Evolutionary conservation across 2,888 invertebrate species (phyloP).

Genomic region (Geotrupes spiniger): DNA sequence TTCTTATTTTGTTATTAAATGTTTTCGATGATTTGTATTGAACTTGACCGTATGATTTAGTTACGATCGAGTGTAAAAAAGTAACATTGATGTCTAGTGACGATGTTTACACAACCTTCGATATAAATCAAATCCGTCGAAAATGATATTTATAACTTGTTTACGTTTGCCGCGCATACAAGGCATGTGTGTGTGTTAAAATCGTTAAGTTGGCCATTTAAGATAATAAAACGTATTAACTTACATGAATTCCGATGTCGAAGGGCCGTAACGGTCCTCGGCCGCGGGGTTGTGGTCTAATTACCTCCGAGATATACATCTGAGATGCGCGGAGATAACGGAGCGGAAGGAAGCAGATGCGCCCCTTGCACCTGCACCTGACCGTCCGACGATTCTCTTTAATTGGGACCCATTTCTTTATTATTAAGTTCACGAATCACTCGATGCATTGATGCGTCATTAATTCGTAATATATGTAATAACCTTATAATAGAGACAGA

Average conservation of each 20-base stretch:
- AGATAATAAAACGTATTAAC: conserved; percentile 22
- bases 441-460: conserved; percentile 1
- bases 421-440: conserved; percentile 16
- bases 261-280: conserved; percentile 23
- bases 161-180: too few species aligned
- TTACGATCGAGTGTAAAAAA: too few species aligned
- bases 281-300: conserved; percentile 30
- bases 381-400: conserved; percentile 26
- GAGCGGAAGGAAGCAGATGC: conserved; percentile 36
- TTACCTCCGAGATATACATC: conserved; percentile 31
- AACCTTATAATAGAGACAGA: not conserved
- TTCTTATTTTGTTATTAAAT: too few species aligned
- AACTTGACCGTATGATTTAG: too few species aligned
- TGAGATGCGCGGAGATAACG: conserved; percentile 28
- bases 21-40: too few species aligned
- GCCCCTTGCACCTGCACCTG: conserved; percentile 27
- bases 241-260: conserved; percentile 14
- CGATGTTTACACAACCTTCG: too few species aligned
- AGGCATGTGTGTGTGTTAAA: too few species aligned
- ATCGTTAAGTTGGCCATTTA: not conserved
- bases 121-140: too few species aligned
- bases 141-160: too few species aligned
- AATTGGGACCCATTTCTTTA: conserved; percentile 28
- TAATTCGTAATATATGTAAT: conserved; percentile 4
- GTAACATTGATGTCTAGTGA: too few species aligned